Evolutionary conservation across 2,797 vertebrate genomes (phyloP).

Genomic region (Pseudotriccus pelzelni): DNA sequence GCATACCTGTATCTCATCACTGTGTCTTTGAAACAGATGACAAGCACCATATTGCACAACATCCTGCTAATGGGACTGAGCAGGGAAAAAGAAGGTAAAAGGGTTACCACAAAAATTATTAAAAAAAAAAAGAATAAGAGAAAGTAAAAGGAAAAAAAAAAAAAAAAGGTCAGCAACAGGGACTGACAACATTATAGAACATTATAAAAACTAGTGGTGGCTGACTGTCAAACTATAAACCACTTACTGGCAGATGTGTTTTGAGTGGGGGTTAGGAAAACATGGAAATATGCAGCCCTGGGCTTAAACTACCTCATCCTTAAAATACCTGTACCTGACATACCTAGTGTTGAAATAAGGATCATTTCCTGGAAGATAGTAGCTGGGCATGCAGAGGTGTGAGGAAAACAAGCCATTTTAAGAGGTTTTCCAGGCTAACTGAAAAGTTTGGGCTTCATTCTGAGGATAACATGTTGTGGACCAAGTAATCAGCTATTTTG

Average conservation of each 20-base stretch:
- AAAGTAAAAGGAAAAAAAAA: background rate
- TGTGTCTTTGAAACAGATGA: slow-evolving; percentile 82
- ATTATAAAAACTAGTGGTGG: background rate
- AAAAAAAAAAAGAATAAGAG: background rate
- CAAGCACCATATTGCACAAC: slow-evolving; percentile 81
- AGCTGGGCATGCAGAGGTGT: background rate
- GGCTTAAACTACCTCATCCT: background rate
- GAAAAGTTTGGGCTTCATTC: background rate
- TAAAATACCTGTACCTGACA: background rate
- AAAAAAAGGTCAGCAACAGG: slow-evolving; percentile 31
- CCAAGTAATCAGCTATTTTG: background rate
- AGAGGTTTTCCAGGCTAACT: background rate
- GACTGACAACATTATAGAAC: background rate
- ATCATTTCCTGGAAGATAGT: background rate
- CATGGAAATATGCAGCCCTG: background rate
- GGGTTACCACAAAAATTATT: slow-evolving; percentile 41
- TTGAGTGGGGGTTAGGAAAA: background rate
- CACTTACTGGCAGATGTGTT: slow-evolving; percentile 24
- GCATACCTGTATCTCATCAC: slow-evolving; percentile 83
- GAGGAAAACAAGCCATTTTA: background rate
- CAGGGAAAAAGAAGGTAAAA: slow-evolving; percentile 68
- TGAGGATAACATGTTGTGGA: background rate
- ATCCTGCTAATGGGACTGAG: slow-evolving; percentile 77
- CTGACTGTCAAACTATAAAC: slow-evolving; percentile 25
- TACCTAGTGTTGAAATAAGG: background rate